Base-by-base conservation (phyloP, 2,888 invertebrate species). In the Rhopalosiphum nymphaeae region DNA sequence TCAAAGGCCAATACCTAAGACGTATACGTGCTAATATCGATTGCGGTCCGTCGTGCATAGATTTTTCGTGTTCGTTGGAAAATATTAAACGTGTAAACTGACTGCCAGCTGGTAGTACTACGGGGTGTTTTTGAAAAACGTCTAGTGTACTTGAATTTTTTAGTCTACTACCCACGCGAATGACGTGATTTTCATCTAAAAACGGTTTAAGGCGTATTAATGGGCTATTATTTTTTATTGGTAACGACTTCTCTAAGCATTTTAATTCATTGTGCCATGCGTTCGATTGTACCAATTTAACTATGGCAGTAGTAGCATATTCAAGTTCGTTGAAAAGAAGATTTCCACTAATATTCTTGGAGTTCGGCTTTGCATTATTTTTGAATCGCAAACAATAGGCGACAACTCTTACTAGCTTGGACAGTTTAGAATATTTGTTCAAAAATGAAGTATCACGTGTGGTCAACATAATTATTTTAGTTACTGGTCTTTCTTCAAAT, bases 1-100 rank as follows among this genome's bases (percentile, higher is more conserved):
- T 91, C 42, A 95, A 91, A 61, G 89, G 93, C 94, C 91, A 92
- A 88, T 78, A 94, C 92, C 44, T 94, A 57, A 46, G 90, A 42
- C 86, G 56, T 36, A 94, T 78, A 26, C 44, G 57, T 1, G 91
- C 89, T 87, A 94, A 84, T 26, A 89, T 92, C 49, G 84, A 56
- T 56, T 89, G 91, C 26, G 84, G 56, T 56, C 94, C 92, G 21
- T 49, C 94, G 53, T 16, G 53, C 53, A 53, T 53, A 53, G 53
- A 53, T 3, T 53, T 53, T 1, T 53, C 53, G 53, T 94, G 94
- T 36, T 56, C 91, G 36, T 87, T 46, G 53, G 44, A 56, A 53
- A 94, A 89, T 11, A 94, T 53, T 53, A 53, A 53, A 53, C 53
- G 53, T 3, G 53, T 53, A 53, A 53, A 53, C 53, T 1, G 53